Conservation (phyloP, 2,888 invertebrate genomes). For the Abscondita cerata region DNA sequence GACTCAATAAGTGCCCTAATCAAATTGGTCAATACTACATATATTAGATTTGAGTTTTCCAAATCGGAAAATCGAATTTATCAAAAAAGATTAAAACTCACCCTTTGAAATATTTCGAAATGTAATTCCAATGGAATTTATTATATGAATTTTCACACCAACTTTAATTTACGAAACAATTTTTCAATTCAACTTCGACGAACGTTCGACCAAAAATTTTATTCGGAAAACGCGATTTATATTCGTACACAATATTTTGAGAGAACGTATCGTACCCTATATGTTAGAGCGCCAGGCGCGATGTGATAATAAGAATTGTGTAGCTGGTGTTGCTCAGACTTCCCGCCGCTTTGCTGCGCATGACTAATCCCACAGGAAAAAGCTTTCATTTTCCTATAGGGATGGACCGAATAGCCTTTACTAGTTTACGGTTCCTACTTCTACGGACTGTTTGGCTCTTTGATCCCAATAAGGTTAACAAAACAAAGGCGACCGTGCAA, state of each 20-base stretch:
- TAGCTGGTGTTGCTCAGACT: slow-evolving; percentile 29
- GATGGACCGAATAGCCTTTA: slow-evolving; percentile 26
- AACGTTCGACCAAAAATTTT: too few species aligned
- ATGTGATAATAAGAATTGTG: slow-evolving; percentile 29
- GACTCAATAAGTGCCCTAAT: too few species aligned
- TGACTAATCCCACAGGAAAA: slow-evolving; percentile 24
- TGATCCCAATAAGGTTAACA: slow-evolving; percentile 26
- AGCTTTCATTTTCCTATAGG: slow-evolving; percentile 24
- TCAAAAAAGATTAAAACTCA: too few species aligned
- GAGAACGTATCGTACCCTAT: slow-evolving; percentile 10
- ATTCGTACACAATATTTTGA: neutral
- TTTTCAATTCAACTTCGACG: neutral
- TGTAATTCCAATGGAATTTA: too few species aligned
- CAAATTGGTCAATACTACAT: too few species aligned
- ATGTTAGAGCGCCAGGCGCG: slow-evolving; percentile 24
- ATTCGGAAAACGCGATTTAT: neutral
- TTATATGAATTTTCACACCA: too few species aligned
- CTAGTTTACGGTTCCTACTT: slow-evolving; percentile 27
- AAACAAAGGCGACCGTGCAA: slow-evolving; percentile 11
- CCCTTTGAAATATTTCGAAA: too few species aligned
- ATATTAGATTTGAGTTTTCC: too few species aligned
- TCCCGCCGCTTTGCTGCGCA: slow-evolving; percentile 32
- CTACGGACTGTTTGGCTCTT: slow-evolving; percentile 28
- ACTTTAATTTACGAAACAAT: too few species aligned
- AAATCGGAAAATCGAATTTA: too few species aligned